phyloP scores from a whole-genome alignment of 2,888 invertebrate species.

The Perdita meconis region DNA sequence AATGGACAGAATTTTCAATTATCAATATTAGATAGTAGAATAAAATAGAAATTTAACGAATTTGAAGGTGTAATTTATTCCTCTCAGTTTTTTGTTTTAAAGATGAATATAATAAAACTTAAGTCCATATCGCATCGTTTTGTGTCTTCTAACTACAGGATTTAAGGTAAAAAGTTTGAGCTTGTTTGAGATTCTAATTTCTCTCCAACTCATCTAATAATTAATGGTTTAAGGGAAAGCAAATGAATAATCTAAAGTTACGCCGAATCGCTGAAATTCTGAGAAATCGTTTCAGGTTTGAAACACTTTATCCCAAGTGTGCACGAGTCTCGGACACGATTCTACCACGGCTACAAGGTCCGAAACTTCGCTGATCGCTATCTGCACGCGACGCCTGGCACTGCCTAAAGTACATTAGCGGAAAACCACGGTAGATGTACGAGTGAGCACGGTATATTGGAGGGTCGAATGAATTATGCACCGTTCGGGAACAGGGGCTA shows the following conservation, averaged over 20 bases:
- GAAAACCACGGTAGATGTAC: constrained; percentile 59
- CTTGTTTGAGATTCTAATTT: no score
- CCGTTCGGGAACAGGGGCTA: constrained; percentile 44
- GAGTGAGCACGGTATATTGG: constrained; percentile 56
- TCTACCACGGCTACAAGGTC: background rate
- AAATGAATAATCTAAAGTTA: background rate
- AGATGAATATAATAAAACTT: no score
- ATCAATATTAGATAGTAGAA: no score
- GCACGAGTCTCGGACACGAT: background rate
- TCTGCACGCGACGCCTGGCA: constrained; percentile 25
- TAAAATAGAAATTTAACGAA: no score
- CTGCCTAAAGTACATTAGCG: constrained; percentile 61
- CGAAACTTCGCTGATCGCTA: constrained; percentile 51
- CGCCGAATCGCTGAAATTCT: background rate
- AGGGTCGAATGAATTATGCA: constrained; percentile 63
- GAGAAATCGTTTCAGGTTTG: background rate
- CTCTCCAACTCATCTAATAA: no score
- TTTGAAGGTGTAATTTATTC: no score
- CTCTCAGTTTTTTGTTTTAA: no score
- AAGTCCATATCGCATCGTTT: no score
- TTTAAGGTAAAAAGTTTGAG: no score
- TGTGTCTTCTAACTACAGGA: no score
- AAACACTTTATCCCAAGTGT: background rate
- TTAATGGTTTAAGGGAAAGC: no score
- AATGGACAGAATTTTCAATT: no score